A percentile compares a stretch with the other conserved stretches of the same genome.
Conservation (phyloP, 2,113 vertebrate genomes). For the Peromyscus polionotus region DNA sequence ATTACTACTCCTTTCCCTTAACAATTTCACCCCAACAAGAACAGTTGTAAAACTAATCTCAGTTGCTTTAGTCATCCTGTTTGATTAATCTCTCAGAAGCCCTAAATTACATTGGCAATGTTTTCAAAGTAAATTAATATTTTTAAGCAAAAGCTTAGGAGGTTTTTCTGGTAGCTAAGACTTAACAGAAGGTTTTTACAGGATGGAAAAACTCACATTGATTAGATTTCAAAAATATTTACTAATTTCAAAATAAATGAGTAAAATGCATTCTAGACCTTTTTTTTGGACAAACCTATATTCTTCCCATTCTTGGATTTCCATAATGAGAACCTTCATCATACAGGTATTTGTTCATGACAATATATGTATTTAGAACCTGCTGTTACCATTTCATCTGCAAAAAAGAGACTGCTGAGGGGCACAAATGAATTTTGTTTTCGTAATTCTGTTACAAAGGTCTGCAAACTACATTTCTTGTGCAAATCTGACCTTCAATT, state of each 20-base stretch:
- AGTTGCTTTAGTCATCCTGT: conserved; percentile 32
- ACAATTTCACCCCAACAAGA: not conserved
- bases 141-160: conserved; percentile 25
- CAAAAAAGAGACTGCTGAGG: not conserved
- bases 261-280: not conserved
- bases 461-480: not conserved
- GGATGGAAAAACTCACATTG: not conserved
- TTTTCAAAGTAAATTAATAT: conserved; percentile 36
- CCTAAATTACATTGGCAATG: conserved; percentile 47
- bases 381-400: not conserved
- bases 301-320: not conserved
- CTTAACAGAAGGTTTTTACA: not conserved
- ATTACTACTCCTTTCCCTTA: not conserved
- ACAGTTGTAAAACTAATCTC: conserved; percentile 16
- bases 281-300: not conserved
- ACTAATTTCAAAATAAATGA: not conserved
- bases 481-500: not conserved
- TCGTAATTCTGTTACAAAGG: not conserved
- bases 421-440: not conserved
- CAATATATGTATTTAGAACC: not conserved
- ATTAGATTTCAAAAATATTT: not conserved
- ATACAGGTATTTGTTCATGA: not conserved
- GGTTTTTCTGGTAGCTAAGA: not conserved
- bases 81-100: conserved; percentile 53
- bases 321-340: not conserved